Conservation (phyloP, 2,113 vertebrate genomes). For the Alethe diademata region DNA sequence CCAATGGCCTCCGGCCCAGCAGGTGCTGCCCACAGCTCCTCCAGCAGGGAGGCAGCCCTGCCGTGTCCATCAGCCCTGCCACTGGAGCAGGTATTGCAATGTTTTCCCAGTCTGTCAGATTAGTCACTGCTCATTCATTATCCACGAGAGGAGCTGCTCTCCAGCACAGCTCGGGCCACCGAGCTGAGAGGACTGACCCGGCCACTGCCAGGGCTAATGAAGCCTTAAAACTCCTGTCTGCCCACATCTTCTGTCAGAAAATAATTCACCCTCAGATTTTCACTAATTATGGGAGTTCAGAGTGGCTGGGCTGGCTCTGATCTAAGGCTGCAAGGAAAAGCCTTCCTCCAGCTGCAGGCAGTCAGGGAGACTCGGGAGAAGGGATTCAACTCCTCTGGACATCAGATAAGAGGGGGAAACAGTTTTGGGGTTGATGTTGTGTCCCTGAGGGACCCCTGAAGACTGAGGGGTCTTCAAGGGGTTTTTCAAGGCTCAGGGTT, state of each 20-base stretch:
- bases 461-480: background rate
- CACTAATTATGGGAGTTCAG: background rate
- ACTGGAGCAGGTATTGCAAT: background rate
- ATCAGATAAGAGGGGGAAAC: background rate
- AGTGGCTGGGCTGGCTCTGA: background rate
- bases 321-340: background rate
- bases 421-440: background rate
- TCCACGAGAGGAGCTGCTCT: background rate
- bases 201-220: background rate
- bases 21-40: accelerated
- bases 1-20: accelerated
- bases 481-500: background rate
- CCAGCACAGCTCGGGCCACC: background rate
- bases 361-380: background rate
- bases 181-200: background rate
- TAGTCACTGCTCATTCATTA: background rate
- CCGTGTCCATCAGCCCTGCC: background rate
- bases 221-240: conserved; percentile 9
- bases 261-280: background rate
- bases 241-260: background rate
- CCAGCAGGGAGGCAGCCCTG: background rate
- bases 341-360: background rate
- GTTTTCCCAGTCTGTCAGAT: background rate
- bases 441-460: background rate
- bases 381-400: background rate